These are phyloP conservation scores for Dreissena polymorpha DNA, from an alignment of 1,140 invertebrate genomes.

Conservation along the genomic window DNA sequence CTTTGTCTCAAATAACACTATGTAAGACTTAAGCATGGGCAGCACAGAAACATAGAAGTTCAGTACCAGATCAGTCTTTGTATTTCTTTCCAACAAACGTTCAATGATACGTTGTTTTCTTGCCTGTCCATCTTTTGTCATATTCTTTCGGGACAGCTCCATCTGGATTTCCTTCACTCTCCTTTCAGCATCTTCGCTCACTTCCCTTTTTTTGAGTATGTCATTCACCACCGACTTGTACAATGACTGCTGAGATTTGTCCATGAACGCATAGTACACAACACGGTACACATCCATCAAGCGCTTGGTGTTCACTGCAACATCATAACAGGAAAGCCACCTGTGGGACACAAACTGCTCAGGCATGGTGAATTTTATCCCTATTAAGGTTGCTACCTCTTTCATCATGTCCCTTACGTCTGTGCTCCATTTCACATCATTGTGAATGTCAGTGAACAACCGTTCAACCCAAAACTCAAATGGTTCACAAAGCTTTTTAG, in stretches of 20 bases:
- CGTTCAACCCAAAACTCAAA: constrained; percentile 61
- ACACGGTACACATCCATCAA: constrained; percentile 56
- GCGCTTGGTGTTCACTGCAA: constrained; percentile 35
- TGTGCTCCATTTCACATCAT: constrained; percentile 67
- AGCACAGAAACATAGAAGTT: too few species aligned
- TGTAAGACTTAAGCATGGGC: constrained; percentile 56
- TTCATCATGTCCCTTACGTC: constrained; percentile 56
- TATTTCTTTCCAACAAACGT: constrained; percentile 17
- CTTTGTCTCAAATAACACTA: constrained; percentile 54
- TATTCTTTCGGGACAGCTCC: constrained; percentile 30
- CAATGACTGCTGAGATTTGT: constrained; percentile 1
- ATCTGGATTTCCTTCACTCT: too few species aligned
- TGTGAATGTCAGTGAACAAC: constrained; percentile 59
- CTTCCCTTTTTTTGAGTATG: constrained; percentile 1
- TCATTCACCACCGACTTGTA: constrained; percentile 5
- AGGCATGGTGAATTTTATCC: constrained; percentile 61
- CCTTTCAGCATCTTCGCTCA: too few species aligned
- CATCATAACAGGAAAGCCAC: constrained; percentile 68
- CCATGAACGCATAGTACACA: constrained; percentile 59
- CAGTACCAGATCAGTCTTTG: too few species aligned
- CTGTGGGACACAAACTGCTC: constrained; percentile 55
- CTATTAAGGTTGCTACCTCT: constrained; percentile 61
- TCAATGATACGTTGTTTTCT: constrained; percentile 51
- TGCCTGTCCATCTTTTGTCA: constrained; percentile 51
- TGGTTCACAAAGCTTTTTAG: constrained; percentile 64